These are phyloP conservation scores for Drosophila siamana DNA, from an alignment of 2,888 invertebrate genomes.

Conservation along the genomic window DNA sequence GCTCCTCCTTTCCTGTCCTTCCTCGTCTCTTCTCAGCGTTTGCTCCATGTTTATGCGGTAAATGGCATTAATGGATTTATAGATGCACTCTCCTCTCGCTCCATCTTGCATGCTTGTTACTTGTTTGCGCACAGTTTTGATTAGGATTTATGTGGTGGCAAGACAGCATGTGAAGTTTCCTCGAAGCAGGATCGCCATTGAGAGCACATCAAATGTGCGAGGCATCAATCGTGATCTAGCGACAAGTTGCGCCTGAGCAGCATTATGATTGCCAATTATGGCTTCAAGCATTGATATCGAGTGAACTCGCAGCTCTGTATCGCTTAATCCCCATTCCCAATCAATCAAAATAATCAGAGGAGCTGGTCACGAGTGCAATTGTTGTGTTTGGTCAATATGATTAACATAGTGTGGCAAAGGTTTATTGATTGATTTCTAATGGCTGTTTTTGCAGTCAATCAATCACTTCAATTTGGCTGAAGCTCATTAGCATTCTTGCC, in stretches of 20 bases:
- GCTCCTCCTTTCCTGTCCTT: not conserved
- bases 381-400: not conserved
- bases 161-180: slow-evolving; percentile 42
- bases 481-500: slow-evolving; percentile 52
- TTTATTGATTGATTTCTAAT: slow-evolving; percentile 15
- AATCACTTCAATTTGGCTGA: slow-evolving; percentile 26
- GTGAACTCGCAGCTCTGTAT: too few species aligned
- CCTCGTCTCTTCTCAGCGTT: slow-evolving; percentile 35
- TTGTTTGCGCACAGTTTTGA: slow-evolving; percentile 73
- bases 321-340: too few species aligned
- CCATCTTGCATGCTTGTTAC: too few species aligned
- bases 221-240: slow-evolving; percentile 56
- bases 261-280: slow-evolving; percentile 1
- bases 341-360: too few species aligned
- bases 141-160: slow-evolving; percentile 72
- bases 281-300: too few species aligned
- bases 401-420: not conserved
- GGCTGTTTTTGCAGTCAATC: too few species aligned
- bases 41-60: slow-evolving; percentile 78
- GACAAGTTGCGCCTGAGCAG: slow-evolving; percentile 5
- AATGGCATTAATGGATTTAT: slow-evolving; percentile 81
- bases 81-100: slow-evolving; percentile 59
- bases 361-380: too few species aligned
- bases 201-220: slow-evolving; percentile 14
- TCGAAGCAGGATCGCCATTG: not conserved